Conservation (phyloP, 2,888 invertebrate species). For the Frankliniella intonsa region DNA sequence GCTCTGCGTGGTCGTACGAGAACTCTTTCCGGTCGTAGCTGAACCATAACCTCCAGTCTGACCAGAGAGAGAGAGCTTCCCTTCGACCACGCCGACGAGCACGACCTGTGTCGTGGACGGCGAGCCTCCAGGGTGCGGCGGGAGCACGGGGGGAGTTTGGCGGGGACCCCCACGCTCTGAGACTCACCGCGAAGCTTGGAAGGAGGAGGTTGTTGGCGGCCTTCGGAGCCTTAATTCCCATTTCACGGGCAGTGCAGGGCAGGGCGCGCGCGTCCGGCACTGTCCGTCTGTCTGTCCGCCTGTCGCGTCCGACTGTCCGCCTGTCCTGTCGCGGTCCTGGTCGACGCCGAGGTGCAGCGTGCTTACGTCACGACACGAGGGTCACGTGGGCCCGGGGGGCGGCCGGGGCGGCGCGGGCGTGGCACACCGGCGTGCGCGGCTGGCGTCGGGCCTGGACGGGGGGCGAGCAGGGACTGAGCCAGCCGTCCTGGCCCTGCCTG, state of each 20-base stretch:
- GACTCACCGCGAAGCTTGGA: slow-evolving; percentile 9
- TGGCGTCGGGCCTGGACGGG: no score
- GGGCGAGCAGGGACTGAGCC: no score
- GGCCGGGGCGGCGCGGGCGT: not conserved
- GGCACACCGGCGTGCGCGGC: no score
- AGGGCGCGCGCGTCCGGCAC: no score
- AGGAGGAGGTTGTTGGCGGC: not conserved
- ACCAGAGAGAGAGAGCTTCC: not conserved
- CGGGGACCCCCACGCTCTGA: not conserved
- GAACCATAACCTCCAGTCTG: no score
- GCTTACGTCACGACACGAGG: not conserved
- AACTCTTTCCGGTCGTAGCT: no score
- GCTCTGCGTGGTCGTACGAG: no score
- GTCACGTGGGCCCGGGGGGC: not conserved
- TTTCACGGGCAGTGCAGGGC: not conserved
- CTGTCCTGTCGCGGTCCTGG: not conserved
- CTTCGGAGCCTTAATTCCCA: not conserved
- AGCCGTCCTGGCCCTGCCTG: no score
- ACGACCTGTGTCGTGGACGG: not conserved
- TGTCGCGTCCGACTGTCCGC: no score
- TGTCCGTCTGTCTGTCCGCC: no score
- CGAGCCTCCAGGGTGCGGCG: not conserved
- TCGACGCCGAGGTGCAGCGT: no score
- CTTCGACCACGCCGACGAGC: no score
- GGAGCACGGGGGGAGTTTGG: not conserved